These are phyloP conservation scores for Rousettus madagascariensis DNA, from an alignment of 2,797 vertebrate genomes.

Conservation along the genomic window DNA sequence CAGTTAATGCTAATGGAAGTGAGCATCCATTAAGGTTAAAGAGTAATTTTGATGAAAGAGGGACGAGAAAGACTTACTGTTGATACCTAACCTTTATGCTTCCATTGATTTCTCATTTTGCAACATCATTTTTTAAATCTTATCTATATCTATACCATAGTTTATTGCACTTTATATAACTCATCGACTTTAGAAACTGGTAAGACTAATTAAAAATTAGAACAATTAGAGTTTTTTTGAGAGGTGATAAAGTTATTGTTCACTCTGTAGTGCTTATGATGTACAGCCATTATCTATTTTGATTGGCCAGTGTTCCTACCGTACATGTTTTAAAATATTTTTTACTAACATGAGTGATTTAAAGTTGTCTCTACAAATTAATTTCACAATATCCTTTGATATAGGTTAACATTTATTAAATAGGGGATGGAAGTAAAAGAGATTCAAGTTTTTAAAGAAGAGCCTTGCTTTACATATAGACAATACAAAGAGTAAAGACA, in stretches of 20 bases:
- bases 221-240: background rate
- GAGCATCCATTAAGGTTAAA: background rate
- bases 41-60: background rate
- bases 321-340: background rate
- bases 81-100: background rate
- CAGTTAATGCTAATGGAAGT: background rate
- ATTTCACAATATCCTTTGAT: background rate
- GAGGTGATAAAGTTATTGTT: background rate
- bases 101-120: slow-evolving; percentile 40
- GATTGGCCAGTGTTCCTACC: background rate
- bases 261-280: background rate
- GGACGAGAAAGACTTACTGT: background rate
- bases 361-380: background rate
- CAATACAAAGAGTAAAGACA: background rate
- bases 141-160: background rate
- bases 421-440: background rate
- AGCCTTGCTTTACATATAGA: background rate
- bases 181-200: background rate
- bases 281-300: background rate
- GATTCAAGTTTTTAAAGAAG: background rate
- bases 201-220: background rate
- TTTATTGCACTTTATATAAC: background rate
- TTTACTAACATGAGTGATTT: background rate
- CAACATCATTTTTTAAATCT: background rate
- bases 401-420: background rate